Conservation (phyloP, 2,797 vertebrate species). For the Cheirogaleus major region DNA sequence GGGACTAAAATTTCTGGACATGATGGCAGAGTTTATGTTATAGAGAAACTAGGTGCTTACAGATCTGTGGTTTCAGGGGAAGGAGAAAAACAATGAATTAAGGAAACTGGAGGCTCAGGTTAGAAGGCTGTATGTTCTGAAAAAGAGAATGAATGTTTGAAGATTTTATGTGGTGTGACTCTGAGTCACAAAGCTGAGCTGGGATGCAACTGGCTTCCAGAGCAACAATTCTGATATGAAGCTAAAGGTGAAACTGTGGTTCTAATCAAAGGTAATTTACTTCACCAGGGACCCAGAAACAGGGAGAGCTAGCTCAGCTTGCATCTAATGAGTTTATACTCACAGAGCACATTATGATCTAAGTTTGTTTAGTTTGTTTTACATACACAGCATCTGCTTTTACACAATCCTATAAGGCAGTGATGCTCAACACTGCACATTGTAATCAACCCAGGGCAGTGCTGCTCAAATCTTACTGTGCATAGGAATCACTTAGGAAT, state of each 20-base stretch:
- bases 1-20: not conserved
- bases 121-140: not conserved
- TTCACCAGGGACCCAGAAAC: not conserved
- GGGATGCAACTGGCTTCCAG: not conserved
- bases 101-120: not conserved
- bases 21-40: not conserved
- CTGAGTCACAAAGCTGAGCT: not conserved
- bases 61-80: conserved; percentile 15
- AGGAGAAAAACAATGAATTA: not conserved
- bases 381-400: not conserved
- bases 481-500: not conserved
- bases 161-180: not conserved
- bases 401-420: not conserved
- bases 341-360: not conserved
- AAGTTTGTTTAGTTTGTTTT: not conserved
- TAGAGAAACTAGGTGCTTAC: not conserved
- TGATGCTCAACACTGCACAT: not conserved
- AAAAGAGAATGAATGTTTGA: not conserved
- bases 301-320: not conserved
- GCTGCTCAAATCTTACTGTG: not conserved
- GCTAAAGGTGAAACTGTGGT: not conserved
- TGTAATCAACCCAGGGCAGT: not conserved
- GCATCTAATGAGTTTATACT: not conserved
- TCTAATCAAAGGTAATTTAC: conserved; percentile 19
- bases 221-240: conserved; percentile 36